Percentiles rank a stretch among this genome's conserved stretches.
Evolutionary conservation across 2,113 vertebrate genomes (phyloP).

Genomic region (Dipodomys spectabilis): DNA sequence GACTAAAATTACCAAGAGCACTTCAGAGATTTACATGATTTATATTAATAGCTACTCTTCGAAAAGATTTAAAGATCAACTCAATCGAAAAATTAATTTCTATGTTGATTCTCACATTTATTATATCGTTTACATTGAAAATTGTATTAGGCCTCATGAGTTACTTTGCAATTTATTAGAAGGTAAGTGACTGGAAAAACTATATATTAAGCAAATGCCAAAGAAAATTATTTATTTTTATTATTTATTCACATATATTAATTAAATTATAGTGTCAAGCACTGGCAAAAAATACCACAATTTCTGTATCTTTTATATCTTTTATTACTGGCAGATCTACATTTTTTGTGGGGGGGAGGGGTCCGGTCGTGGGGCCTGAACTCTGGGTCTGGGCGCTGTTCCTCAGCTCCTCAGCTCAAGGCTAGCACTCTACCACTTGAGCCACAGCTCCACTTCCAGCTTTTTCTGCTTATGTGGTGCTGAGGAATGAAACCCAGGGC

Average conservation of each 20-base stretch:
- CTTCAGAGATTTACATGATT: neutral
- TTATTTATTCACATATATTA: neutral
- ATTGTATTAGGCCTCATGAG: neutral
- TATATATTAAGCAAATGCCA: slow-evolving; percentile 39
- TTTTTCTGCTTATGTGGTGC: too few relatives aligned
- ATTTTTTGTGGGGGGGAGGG: neutral
- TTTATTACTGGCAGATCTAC: neutral
- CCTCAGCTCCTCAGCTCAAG: too few relatives aligned
- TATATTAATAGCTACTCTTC: neutral
- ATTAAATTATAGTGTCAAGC: neutral
- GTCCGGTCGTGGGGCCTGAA: too few relatives aligned
- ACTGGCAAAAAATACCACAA: neutral
- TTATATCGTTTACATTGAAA: slow-evolving; percentile 3
- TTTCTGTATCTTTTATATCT: too few relatives aligned
- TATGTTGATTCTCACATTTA: neutral
- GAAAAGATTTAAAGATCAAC: slow-evolving; percentile 27
- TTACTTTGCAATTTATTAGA: slow-evolving; percentile 29
- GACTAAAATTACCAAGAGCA: neutral
- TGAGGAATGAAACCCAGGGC: too few relatives aligned
- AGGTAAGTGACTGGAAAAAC: slow-evolving; percentile 52
- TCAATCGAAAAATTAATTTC: slow-evolving; percentile 51
- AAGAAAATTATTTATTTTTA: neutral
- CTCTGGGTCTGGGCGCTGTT: too few relatives aligned
- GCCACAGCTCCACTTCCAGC: too few relatives aligned
- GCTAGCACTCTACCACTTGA: too few relatives aligned